These are phyloP conservation scores for Sapayoa aenigma DNA, from an alignment of 2,113 vertebrate species.

Conservation along the genomic window DNA sequence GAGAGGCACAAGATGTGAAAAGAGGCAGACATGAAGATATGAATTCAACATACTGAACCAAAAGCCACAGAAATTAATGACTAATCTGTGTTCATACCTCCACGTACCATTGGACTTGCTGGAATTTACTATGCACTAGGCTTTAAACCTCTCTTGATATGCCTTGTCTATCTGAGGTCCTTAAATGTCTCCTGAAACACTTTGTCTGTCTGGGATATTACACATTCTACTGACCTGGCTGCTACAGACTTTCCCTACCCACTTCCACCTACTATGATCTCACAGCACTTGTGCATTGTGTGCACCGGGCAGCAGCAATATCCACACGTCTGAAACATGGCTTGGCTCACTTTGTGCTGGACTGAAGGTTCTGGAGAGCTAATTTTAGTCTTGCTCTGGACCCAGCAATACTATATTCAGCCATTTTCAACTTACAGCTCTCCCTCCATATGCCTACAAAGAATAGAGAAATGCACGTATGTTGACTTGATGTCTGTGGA, in stretches of 20 bases:
- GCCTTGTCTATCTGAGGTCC: background rate
- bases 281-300: background rate
- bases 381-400: background rate
- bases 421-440: slow-evolving; percentile 29
- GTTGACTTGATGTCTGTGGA: slow-evolving; percentile 21
- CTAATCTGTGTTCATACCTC: background rate
- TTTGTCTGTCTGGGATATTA: background rate
- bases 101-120: background rate
- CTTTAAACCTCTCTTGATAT: background rate
- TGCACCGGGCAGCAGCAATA: background rate
- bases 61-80: background rate
- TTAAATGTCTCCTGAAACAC: background rate
- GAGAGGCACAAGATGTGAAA: background rate
- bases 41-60: background rate
- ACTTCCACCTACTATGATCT: background rate
- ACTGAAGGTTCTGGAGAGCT: slow-evolving; percentile 29
- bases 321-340: background rate
- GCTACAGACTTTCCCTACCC: background rate
- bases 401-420: background rate
- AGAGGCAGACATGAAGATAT: background rate
- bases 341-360: background rate
- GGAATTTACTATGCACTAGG: background rate
- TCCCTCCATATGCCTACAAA: background rate
- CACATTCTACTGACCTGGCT: background rate
- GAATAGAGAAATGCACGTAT: background rate